These are phyloP conservation scores for Melanotaenia trifasciata DNA, from an alignment of 2,797 vertebrate genomes.

Conservation along the genomic window DNA sequence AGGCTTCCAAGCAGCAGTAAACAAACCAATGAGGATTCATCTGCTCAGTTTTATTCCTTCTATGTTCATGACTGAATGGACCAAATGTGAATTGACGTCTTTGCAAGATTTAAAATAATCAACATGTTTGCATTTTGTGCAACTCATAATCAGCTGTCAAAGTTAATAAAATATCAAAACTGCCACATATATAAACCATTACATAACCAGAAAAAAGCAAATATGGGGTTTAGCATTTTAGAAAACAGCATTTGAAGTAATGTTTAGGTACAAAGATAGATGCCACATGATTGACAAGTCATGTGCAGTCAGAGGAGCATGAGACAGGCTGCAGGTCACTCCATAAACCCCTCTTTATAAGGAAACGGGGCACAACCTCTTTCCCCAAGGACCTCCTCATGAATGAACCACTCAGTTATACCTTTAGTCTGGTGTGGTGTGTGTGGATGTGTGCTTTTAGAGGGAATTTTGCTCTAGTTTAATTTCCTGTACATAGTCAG, in stretches of 20 bases:
- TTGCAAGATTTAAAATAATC: too few species aligned
- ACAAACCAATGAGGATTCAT: not conserved
- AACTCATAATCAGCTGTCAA: constrained; percentile 1
- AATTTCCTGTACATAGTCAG: constrained; percentile 24
- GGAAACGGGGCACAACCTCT: constrained; percentile 61
- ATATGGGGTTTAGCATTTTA: not conserved
- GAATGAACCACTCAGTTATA: constrained; percentile 76
- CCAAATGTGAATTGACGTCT: not conserved
- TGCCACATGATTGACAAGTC: constrained; percentile 41
- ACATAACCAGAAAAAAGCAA: not conserved
- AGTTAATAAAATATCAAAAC: constrained; percentile 2
- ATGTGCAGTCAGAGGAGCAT: constrained; percentile 46
- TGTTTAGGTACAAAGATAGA: constrained; percentile 32
- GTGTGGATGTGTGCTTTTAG: constrained; percentile 32
- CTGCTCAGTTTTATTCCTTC: not conserved
- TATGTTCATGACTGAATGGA: not conserved
- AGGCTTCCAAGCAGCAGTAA: too few species aligned
- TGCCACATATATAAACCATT: not conserved
- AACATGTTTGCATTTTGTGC: not conserved
- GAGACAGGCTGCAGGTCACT: constrained; percentile 58
- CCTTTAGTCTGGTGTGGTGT: constrained; percentile 40
- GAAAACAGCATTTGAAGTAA: not conserved
- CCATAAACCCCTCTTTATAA: constrained; percentile 79
- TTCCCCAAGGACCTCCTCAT: constrained; percentile 71
- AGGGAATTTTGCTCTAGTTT: constrained; percentile 29